These are phyloP conservation scores for Verasper variegatus DNA, from an alignment of 2,113 vertebrate species.

Conservation along the genomic window DNA sequence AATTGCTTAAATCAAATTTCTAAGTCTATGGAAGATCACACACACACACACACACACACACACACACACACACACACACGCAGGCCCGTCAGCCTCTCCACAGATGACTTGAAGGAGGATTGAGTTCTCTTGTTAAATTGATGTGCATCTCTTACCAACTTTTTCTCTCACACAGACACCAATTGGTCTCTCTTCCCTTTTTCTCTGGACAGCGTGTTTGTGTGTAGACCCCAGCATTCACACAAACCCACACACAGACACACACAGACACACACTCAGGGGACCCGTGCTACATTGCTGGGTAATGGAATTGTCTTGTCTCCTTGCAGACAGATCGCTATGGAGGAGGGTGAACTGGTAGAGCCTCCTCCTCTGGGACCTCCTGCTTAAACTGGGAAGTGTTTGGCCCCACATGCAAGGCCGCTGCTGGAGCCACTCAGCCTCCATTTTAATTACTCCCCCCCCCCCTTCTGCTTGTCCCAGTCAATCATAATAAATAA, in stretches of 20 bases:
- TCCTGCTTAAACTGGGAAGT: conserved; percentile 63
- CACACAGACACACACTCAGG: conserved; percentile 46
- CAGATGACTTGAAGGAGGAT: too few species aligned
- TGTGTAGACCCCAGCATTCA: conserved; percentile 8
- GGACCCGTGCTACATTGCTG: conserved; percentile 62
- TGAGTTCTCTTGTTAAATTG: conserved; percentile 39
- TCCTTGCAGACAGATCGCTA: conserved; percentile 66
- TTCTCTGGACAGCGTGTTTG: conserved; percentile 52
- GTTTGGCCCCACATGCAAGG: conserved; percentile 57
- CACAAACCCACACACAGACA: conserved; percentile 21
- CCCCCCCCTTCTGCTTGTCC: not conserved
- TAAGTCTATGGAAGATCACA: not conserved
- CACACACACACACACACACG: not conserved
- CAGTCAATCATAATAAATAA: conserved; percentile 42
- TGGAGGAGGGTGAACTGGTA: conserved; percentile 41
- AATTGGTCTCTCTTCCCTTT: conserved; percentile 57
- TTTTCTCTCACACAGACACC: conserved; percentile 46
- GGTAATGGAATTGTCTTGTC: conserved; percentile 78
- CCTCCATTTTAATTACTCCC: conserved; percentile 65
- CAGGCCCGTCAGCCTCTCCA: not conserved
- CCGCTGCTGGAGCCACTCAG: conserved; percentile 17
- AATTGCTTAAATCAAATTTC: too few species aligned
- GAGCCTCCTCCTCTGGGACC: conserved; percentile 51
- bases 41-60: not conserved
- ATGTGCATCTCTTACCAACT: conserved; percentile 55